phyloP scores from a whole-genome alignment of 2,888 invertebrate species.

The Nasonovia ribisnigri region DNA sequence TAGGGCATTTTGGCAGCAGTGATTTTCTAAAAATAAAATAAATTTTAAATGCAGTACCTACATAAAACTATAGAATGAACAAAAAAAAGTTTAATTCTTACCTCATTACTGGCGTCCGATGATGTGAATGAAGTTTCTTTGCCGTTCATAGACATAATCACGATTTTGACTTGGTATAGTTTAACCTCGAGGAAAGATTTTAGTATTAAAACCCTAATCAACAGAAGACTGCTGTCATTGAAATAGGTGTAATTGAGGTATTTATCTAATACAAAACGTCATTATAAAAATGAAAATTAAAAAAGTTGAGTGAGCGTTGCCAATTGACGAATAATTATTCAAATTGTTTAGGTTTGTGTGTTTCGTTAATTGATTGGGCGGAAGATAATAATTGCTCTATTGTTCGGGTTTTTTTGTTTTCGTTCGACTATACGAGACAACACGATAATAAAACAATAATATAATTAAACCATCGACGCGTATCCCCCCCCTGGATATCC shows the following conservation, averaged over 20 bases:
- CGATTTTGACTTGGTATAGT: not conserved
- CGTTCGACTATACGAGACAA: not conserved
- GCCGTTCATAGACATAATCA: slow-evolving; percentile 4
- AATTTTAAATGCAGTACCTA: not conserved
- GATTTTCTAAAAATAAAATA: slow-evolving; percentile 41
- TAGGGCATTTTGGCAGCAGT: slow-evolving; percentile 53
- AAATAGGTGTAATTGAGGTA: not conserved
- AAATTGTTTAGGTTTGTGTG: not conserved
- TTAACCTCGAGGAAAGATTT: not conserved
- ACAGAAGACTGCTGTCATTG: not conserved
- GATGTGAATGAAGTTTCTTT: slow-evolving; percentile 46
- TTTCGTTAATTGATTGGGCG: not conserved
- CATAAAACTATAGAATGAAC: no score
- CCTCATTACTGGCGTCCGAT: slow-evolving; percentile 19
- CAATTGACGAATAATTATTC: not conserved
- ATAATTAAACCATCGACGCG: not conserved
- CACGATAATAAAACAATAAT: not conserved
- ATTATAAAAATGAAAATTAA: not conserved
- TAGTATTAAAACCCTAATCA: not conserved
- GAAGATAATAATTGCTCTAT: not conserved
- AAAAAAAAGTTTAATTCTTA: not conserved
- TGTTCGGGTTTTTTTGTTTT: not conserved
- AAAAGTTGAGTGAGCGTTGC: not conserved
- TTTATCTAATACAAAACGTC: not conserved
- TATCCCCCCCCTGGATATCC: not conserved